phyloP scores from a whole-genome alignment of 1,140 invertebrate species.

The Bradysia coprophila region DNA sequence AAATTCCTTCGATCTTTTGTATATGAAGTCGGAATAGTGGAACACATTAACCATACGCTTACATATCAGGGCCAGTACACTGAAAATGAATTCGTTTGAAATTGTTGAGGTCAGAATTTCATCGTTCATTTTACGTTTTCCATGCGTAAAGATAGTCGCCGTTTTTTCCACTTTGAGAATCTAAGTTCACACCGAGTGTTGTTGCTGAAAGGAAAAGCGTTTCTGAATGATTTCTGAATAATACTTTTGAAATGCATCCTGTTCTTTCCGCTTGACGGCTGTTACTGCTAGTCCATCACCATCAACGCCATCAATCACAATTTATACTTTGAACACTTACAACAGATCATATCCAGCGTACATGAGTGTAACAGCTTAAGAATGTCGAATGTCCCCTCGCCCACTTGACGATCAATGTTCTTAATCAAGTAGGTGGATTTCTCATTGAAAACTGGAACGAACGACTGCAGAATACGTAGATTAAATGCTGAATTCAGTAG shows the following conservation, averaged over 20 bases:
- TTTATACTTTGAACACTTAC: background rate
- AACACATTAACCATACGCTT: background rate
- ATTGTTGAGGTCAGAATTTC: background rate
- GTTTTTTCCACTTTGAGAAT: background rate
- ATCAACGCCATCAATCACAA: background rate
- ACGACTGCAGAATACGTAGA: slow-evolving; percentile 1
- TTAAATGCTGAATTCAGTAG: slow-evolving; percentile 1
- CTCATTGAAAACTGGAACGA: slow-evolving; percentile 2
- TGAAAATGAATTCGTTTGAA: background rate
- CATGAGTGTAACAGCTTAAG: background rate
- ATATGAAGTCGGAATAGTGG: background rate
- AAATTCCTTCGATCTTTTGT: background rate
- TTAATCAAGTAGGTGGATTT: background rate
- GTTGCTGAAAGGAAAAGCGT: background rate
- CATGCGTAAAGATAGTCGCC: background rate
- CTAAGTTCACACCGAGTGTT: background rate
- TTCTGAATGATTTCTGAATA: background rate
- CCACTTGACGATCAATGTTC: background rate
- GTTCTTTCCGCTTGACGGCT: background rate
- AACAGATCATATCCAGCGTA: background rate
- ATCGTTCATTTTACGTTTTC: background rate
- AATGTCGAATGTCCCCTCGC: background rate
- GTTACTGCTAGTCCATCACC: background rate
- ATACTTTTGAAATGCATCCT: background rate
- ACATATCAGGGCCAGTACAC: background rate